Evolutionary conservation across 2,888 invertebrate genomes (phyloP).

Genomic region (Kryphioiulus occultus): DNA sequence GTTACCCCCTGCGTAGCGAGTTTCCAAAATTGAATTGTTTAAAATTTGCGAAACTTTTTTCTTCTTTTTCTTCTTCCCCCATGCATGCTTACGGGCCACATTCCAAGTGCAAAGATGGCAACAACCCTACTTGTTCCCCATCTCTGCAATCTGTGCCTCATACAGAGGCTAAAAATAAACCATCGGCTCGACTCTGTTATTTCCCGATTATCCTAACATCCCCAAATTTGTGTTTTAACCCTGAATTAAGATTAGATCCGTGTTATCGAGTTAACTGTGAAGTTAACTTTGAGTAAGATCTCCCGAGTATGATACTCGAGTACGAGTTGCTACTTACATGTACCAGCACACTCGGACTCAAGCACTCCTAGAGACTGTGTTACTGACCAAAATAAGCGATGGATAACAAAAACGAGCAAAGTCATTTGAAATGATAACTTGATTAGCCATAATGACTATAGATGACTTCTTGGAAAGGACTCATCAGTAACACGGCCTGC

Average conservation of each 20-base stretch:
- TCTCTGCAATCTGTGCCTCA: not conserved
- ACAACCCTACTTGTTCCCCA: not conserved
- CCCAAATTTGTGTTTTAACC: not conserved
- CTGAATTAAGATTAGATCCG: not conserved
- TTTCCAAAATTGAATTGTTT: not conserved
- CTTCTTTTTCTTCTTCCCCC: not conserved
- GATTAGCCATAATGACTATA: too few relatives aligned
- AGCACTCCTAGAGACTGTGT: too few relatives aligned
- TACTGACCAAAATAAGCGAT: too few relatives aligned
- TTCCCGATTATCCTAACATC: not conserved
- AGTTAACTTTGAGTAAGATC: too few relatives aligned
- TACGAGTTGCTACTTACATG: too few relatives aligned
- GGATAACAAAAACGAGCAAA: too few relatives aligned
- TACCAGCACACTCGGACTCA: too few relatives aligned
- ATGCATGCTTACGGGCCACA: not conserved
- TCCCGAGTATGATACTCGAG: too few relatives aligned
- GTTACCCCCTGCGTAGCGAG: not conserved
- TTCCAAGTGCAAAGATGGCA: not conserved
- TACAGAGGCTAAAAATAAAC: not conserved
- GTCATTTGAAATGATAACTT: too few relatives aligned
- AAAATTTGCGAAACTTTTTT: not conserved
- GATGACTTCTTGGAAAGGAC: too few relatives aligned
- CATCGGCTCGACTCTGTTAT: not conserved
- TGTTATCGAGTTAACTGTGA: too few relatives aligned
- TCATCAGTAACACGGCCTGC: too few relatives aligned